Evolutionary conservation across 2,888 invertebrate genomes (phyloP).

Genomic region (Barypeithes pellucidus): DNA sequence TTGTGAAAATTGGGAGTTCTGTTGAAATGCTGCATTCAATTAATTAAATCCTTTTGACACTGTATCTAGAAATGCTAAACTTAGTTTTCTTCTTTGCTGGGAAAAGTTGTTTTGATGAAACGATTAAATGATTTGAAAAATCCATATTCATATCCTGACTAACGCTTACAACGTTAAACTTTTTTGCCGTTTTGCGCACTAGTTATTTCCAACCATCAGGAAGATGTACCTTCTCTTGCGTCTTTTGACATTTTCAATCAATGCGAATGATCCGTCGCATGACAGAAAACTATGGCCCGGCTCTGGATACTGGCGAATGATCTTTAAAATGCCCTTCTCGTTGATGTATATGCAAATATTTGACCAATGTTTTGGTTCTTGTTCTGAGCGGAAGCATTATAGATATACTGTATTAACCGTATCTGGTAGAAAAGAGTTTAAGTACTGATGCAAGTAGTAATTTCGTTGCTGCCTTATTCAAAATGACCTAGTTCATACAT

Average conservation of each 20-base stretch:
- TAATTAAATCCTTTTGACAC: neutral
- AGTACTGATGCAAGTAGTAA: constrained; percentile 40
- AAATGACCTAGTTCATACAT: constrained; percentile 50
- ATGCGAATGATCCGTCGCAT: constrained; percentile 22
- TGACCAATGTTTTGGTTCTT: constrained; percentile 48
- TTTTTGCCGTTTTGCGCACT: constrained; percentile 14
- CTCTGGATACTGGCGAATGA: constrained; percentile 43
- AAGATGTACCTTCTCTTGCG: constrained; percentile 10
- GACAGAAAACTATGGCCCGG: constrained; percentile 45
- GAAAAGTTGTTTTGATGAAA: constrained; percentile 2
- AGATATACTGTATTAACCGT: constrained; percentile 32
- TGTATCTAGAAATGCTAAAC: constrained; percentile 4
- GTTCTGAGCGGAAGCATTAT: constrained; percentile 51
- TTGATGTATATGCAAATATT: constrained; percentile 40
- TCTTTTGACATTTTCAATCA: constrained; percentile 17
- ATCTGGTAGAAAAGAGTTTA: constrained; percentile 30
- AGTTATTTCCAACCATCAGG: constrained; percentile 22
- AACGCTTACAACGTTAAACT: constrained; percentile 17
- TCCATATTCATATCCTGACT: constrained; percentile 7
- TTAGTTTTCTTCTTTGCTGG: constrained; percentile 10
- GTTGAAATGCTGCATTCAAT: neutral
- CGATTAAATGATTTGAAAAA: constrained; percentile 3
- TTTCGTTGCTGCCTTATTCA: constrained; percentile 44
- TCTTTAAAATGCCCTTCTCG: constrained; percentile 5
- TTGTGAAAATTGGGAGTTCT: neutral